These are phyloP conservation scores for Leptocoma aspasia DNA, from an alignment of 2,113 vertebrate genomes.

Conservation along the genomic window DNA sequence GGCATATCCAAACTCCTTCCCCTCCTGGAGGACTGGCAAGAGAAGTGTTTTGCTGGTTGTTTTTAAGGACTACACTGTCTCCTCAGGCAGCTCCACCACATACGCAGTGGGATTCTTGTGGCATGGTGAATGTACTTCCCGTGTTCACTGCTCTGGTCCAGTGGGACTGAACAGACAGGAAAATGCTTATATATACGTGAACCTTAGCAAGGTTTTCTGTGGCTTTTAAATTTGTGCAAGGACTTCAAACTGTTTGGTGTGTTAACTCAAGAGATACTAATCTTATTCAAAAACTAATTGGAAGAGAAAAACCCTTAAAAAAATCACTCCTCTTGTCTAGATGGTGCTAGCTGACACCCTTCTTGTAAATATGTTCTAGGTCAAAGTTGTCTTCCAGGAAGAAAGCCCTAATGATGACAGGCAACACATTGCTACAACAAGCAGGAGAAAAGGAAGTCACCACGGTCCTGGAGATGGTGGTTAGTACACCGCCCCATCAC, in stretches of 20 bases:
- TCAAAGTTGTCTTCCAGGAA: neutral
- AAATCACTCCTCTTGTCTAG: neutral
- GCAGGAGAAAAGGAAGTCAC: neutral
- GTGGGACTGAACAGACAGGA: neutral
- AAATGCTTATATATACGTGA: neutral
- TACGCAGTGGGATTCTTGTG: neutral
- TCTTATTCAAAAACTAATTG: neutral
- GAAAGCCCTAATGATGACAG: neutral
- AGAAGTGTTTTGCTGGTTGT: neutral
- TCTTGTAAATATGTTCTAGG: neutral
- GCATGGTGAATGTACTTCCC: neutral
- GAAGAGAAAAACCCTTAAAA: neutral
- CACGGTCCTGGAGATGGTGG: neutral
- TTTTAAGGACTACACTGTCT: neutral
- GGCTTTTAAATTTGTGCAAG: neutral
- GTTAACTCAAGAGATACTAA: neutral
- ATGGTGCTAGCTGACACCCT: neutral
- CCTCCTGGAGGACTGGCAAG: neutral
- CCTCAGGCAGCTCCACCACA: neutral
- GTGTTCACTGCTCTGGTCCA: neutral
- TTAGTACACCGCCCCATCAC: fast-evolving
- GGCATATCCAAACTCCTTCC: neutral
- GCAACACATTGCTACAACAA: neutral
- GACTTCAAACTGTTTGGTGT: neutral
- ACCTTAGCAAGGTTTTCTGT: neutral